phyloP scores from a whole-genome alignment of 2,888 invertebrate genomes.

The Leptinotarsa rubiginosa region DNA sequence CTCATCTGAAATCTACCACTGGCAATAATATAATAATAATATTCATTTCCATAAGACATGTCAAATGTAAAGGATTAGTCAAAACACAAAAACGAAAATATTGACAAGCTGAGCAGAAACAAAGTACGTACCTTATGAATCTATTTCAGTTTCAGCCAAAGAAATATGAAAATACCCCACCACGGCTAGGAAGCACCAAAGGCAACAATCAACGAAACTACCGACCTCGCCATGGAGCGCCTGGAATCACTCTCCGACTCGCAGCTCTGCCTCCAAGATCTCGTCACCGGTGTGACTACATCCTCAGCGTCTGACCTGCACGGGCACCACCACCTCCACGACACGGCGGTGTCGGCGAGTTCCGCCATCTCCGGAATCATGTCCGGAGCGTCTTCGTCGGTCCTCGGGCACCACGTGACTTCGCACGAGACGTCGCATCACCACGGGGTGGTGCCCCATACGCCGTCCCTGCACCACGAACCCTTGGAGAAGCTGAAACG shows the following conservation, averaged over 20 bases:
- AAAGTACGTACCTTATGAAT: not conserved
- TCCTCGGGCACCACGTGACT: constrained; percentile 67
- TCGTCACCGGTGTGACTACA: constrained; percentile 72
- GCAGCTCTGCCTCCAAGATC: constrained; percentile 80
- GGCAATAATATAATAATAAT: too few species aligned
- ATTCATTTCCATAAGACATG: too few species aligned
- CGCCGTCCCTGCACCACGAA: constrained; percentile 73
- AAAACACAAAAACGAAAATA: too few species aligned
- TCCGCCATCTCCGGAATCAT: constrained; percentile 71
- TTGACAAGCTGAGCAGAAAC: too few species aligned
- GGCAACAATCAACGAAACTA: not conserved
- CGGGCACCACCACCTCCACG: constrained; percentile 68
- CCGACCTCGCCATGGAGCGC: constrained; percentile 69
- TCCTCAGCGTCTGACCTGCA: constrained; percentile 68
- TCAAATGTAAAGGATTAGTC: too few species aligned
- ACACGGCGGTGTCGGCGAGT: constrained; percentile 72
- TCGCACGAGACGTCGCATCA: constrained; percentile 69
- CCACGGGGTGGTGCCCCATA: constrained; percentile 73
- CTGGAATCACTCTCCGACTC: constrained; percentile 78
- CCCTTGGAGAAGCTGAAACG: constrained; percentile 84
- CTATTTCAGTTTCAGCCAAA: constrained; percentile 19
- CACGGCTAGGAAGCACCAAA: not conserved
- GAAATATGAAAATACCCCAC: constrained; percentile 24
- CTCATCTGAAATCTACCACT: too few species aligned
- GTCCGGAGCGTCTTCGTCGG: constrained; percentile 68